These are phyloP conservation scores for Eupleurogrammus muticus DNA, from an alignment of 2,797 vertebrate species.

Conservation along the genomic window DNA sequence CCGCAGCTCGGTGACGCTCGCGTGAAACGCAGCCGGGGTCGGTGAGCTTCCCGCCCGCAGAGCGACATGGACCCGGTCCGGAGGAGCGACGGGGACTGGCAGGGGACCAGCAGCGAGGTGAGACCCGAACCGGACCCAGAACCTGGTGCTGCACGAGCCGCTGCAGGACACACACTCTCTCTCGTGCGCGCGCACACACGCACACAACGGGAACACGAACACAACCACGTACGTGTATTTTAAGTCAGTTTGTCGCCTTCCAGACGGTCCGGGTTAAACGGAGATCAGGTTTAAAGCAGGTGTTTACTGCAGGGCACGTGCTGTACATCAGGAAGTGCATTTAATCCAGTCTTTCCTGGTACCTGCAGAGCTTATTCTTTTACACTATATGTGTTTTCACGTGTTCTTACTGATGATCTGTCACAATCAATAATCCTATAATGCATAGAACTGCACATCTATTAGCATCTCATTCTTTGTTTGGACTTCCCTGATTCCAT, in stretches of 20 bases:
- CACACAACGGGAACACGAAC: not conserved
- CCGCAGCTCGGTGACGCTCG: not conserved
- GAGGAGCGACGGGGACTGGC: conserved; percentile 93
- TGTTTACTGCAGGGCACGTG: not conserved
- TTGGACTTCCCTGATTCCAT: no score
- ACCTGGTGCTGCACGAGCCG: not conserved
- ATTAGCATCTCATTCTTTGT: no score
- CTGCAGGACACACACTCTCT: no score
- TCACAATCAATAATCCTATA: not conserved
- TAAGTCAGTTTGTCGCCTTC: not conserved
- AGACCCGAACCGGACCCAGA: conserved; percentile 61
- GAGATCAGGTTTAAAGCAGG: conserved; percentile 16
- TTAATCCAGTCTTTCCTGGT: conserved; percentile 3
- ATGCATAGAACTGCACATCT: no score
- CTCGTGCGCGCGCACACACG: no score
- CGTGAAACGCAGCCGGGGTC: not conserved
- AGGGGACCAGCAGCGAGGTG: conserved; percentile 94
- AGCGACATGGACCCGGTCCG: conserved; percentile 81
- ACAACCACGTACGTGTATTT: not conserved
- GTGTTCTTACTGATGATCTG: not conserved
- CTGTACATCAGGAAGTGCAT: conserved; percentile 34
- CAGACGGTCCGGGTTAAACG: not conserved
- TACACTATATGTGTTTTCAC: no score
- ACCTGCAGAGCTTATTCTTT: conserved; percentile 23
- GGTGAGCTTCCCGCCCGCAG: not conserved